Evolutionary conservation across 2,113 vertebrate genomes (phyloP).

Genomic region (Caranx melampygus): DNA sequence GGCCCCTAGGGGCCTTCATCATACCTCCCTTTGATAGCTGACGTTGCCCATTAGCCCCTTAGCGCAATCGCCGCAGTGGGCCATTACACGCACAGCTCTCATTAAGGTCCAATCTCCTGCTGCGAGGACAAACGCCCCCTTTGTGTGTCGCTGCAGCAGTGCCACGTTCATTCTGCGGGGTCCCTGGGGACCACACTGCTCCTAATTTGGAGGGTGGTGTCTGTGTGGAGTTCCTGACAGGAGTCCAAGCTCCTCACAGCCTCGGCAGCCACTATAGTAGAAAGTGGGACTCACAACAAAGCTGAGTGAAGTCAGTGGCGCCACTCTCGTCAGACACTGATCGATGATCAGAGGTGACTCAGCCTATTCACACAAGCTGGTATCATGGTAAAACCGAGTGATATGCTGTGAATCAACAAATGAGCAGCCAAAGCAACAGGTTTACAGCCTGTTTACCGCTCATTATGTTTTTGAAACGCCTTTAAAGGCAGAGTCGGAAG

Average conservation of each 20-base stretch:
- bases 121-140: slow-evolving; percentile 80
- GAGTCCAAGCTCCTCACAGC: slow-evolving; percentile 66
- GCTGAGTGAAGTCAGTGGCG: slow-evolving; percentile 68
- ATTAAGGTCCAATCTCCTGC: slow-evolving; percentile 80
- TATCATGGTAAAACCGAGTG: neutral
- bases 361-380: slow-evolving; percentile 27
- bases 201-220: slow-evolving; percentile 80
- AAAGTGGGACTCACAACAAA: slow-evolving; percentile 61
- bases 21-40: slow-evolving; percentile 81
- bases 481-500: neutral
- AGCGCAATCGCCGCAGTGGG: slow-evolving; percentile 60
- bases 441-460: neutral
- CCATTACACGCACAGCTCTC: slow-evolving; percentile 75
- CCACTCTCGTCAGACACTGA: slow-evolving; percentile 59
- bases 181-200: slow-evolving; percentile 69
- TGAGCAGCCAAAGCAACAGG: neutral
- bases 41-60: slow-evolving; percentile 76
- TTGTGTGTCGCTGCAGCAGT: slow-evolving; percentile 71
- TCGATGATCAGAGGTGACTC: slow-evolving; percentile 51
- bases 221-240: slow-evolving; percentile 69
- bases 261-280: slow-evolving; percentile 36
- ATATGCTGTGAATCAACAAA: neutral
- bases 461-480: neutral
- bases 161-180: slow-evolving; percentile 72
- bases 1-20: slow-evolving; percentile 71